Conservation (phyloP, 2,113 vertebrate species). For the Forbesichthys agassizii region DNA sequence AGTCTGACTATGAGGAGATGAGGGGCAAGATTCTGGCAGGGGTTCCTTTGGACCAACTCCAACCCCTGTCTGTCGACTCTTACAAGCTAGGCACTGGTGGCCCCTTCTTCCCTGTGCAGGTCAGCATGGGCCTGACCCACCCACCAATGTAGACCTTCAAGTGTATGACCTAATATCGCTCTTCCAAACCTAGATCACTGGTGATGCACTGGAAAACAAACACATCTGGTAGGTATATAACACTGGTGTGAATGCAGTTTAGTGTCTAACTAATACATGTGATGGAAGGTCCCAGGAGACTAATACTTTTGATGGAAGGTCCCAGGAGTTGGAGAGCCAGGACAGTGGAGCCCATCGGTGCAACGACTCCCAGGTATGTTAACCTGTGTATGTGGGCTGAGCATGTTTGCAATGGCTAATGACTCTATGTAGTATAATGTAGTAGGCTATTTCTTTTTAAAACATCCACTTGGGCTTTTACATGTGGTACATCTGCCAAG, state of each 20-base stretch:
- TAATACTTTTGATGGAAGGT: conserved; percentile 6
- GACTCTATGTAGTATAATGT: not conserved
- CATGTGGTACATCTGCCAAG: too few species aligned
- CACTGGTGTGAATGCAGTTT: not conserved
- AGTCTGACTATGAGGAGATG: conserved; percentile 59
- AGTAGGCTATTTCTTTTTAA: too few species aligned
- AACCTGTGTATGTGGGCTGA: too few species aligned
- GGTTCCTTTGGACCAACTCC: conserved; percentile 57
- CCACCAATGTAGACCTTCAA: not conserved
- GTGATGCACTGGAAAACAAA: conserved; percentile 12
- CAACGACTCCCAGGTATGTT: conserved; percentile 25
- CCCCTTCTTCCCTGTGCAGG: conserved; percentile 54
- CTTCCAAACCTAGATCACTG: conserved; percentile 24
- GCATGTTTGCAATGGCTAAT: not conserved
- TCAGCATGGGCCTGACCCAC: conserved; percentile 4
- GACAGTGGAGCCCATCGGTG: not conserved
- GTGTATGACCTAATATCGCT: not conserved
- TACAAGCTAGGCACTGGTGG: conserved; percentile 3
- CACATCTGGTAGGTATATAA: conserved; percentile 14
- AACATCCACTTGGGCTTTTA: too few species aligned
- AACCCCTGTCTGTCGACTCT: conserved; percentile 60
- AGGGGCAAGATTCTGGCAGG: conserved; percentile 59
- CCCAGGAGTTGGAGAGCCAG: conserved; percentile 1
- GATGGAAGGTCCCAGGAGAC: not conserved
- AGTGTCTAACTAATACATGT: not conserved